Evolutionary conservation across 1,140 invertebrate genomes (phyloP), one percentile per base, ranked within the genome.

Genomic region (Agrypnia vestita): DNA sequence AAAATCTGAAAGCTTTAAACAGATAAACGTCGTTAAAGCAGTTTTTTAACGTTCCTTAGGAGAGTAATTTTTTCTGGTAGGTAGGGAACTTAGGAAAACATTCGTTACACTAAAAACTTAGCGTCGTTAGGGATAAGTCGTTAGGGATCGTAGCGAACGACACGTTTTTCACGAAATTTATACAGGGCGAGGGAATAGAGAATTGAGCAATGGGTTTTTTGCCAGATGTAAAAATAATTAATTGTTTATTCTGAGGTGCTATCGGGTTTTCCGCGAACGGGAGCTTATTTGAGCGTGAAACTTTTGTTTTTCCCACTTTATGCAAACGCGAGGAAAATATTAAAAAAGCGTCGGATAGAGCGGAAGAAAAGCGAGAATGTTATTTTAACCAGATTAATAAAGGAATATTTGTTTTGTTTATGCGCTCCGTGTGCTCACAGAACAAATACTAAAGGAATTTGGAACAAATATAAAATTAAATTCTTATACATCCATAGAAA

Each of bases 101-200:
- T 46, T 15, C 43, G 35, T 67, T 21, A 71, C 44, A 71, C 49
- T 46, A 69, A 78, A 78, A 78, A 78, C 47, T 55, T 51, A 78
- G 69, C 56, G 62, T 78, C 76, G 49, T 78, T 72, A 55, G 76
- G 46, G 53, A 71, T 47, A 78, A 25, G 67, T 78, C 67, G 64
- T 78, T 78, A 78, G 64, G 53, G 64, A 71, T 12, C 11, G 67
- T 53, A 43, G 46, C 61, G 35, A 78, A 56, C 49, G 76, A 78
- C 76, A 78, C 76, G 76, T 78, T 78, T 56, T 78, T 78, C 74
- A 46, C 21, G 69, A 78, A 61, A 78, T 78, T 78, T 78, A 69
- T 71, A 59, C 11, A 43, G 6, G 25, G 74, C n/a, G 74, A 59
- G 55, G 46, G 44, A 59, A 59, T 56, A 59, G n/a, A 44, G 12